A percentile compares a stretch with the other conserved stretches of the same genome.
Conservation (phyloP, 2,888 invertebrate genomes). For the Margaritifera margaritifera region DNA sequence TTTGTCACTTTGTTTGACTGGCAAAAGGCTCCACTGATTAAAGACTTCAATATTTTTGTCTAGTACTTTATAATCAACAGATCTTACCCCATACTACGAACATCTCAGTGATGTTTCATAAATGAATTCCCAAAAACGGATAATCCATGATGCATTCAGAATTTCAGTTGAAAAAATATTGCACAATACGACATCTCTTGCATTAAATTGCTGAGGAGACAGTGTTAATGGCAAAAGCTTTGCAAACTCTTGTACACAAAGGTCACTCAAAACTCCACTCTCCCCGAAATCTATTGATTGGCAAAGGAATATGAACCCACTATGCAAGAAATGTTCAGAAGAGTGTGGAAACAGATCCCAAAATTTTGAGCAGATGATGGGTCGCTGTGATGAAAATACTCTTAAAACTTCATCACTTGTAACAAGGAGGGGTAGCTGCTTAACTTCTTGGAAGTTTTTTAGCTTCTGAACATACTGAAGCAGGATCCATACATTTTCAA, state of each 20-base stretch:
- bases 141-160: too few species aligned
- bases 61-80: too few species aligned
- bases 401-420: constrained; percentile 8
- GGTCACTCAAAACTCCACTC: neutral
- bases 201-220: too few species aligned
- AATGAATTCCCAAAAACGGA: too few species aligned
- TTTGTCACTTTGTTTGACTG: too few species aligned
- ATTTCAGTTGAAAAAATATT: too few species aligned
- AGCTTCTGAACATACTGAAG: constrained; percentile 13
- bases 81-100: too few species aligned
- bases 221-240: neutral
- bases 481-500: neutral
- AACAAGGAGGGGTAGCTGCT: constrained; percentile 18
- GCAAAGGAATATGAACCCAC: neutral
- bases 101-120: too few species aligned
- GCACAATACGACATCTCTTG: too few species aligned
- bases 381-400: constrained; percentile 1
- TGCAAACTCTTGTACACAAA: constrained; percentile 6
- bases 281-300: neutral
- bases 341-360: constrained; percentile 10
- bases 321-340: constrained; percentile 5
- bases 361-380: constrained; percentile 7
- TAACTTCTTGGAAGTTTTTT: constrained; percentile 3
- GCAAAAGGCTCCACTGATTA: too few species aligned
- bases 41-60: too few species aligned